Base-by-base conservation (phyloP, 2,113 vertebrate species). In the Engraulis encrasicolus region DNA sequence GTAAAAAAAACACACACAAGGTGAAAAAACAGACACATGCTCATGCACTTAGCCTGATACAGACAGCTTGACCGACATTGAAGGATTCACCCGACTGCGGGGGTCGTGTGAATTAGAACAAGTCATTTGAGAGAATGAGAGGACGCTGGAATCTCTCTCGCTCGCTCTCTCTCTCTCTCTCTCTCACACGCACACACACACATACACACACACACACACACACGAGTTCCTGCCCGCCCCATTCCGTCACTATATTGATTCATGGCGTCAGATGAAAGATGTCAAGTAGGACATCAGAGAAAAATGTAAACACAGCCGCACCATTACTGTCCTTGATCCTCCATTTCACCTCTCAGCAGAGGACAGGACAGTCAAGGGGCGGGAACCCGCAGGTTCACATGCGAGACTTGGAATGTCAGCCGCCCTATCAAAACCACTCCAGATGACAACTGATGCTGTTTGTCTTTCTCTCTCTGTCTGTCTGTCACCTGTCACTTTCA, bases 241-340 rank as follows among this genome's bases (percentile, higher is more conserved):
- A 92, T 91, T 85, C 88, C 81, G 78, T 82, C 81, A 85, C 78
- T n/a, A 91, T 90, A 90, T 89, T 91, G 91, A 93, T 88, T 90
- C 87, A 88, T 82, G 86, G 84, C 88, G 91, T 92, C 86, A 90
- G 88, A 90, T 86, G 92, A 86, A 83, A 92, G 86, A 89, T 85
- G 91, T 91, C 90, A 88, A 94, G 91, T 90, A 89, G 88, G 87
- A 91, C 92, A 91, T 92, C 90, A 92, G 50, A 84, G 40, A 91
- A 92, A 91, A 94, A 95, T 94, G 93, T 94, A 94, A 95, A 93
- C 93, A 93, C 78, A n/a, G 81, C 86, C 54, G 77, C 23, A 3
- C n/a, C 78, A 77, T 86, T 81, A 79, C 78, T 1, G 36, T 80
- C 89, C 91, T 93, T 92, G 91, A 93, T 93, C 90, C 92, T 89